Evolutionary conservation across 64 coral and sea anemone species (phyloP).

Genomic region (Montipora efflorescens): DNA sequence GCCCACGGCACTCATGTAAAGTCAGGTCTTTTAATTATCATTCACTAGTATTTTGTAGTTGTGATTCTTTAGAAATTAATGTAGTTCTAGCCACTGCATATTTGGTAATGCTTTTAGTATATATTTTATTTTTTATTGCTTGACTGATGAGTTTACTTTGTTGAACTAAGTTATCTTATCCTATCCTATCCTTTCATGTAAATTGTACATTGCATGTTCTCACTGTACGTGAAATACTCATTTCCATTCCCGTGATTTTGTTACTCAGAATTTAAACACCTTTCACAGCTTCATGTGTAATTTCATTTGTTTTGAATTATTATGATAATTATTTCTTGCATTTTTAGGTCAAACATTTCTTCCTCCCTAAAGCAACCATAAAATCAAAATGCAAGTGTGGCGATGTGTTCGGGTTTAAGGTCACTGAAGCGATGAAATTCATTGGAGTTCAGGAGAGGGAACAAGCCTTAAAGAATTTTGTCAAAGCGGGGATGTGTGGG

Average conservation of each 20-base stretch:
- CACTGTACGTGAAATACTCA: background rate
- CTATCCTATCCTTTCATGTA: no score
- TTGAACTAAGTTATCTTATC: no score
- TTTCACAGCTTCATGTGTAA: background rate
- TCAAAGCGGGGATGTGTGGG: no score
- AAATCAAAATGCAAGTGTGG: background rate
- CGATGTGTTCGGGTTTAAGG: background rate
- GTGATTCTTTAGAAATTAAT: no score
- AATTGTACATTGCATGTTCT: no score
- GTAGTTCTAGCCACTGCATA: no score
- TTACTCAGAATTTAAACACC: background rate
- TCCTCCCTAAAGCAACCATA: background rate
- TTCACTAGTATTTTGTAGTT: no score
- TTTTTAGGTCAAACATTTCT: background rate
- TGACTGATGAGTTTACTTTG: no score
- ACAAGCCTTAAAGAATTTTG: background rate
- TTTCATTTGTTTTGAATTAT: background rate
- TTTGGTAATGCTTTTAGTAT: no score
- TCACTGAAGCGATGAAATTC: background rate
- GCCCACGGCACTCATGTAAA: no score
- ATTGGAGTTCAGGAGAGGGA: background rate
- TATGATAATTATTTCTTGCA: background rate
- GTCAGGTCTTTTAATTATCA: no score
- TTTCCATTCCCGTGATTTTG: background rate
- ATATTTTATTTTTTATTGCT: no score